Base-by-base conservation (phyloP, 1,140 invertebrate species). In the Drepana arcuata region DNA sequence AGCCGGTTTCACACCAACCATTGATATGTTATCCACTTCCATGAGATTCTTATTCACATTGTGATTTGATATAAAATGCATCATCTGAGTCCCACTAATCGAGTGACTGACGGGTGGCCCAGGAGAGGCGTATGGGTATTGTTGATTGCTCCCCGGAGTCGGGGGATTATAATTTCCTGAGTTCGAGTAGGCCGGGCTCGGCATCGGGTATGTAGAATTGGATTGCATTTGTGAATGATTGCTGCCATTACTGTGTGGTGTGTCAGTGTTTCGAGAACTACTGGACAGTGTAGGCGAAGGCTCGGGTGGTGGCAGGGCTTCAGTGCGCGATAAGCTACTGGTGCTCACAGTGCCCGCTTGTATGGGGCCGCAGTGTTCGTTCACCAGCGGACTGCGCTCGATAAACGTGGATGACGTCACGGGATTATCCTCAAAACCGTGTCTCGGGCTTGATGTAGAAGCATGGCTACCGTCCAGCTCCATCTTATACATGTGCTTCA, bases 301-400 rank as follows among this genome's bases (percentile, higher is more conserved):
- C 45, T 84, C 79, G 6, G 68, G 84, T 2, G 65, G 80, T 29
- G 69, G 67, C 28, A 82, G 48, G 1, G 82, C 86, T 35, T 89
- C 87, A 7, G 87, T 81, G 0, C 88, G 88, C 3, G 89, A 90
- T 9, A 90, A 88, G 49, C 91, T 89, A 66, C 90, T 92, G 1
- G 91, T 92, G 52, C 90, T 91, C 2, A 92, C 88, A 5, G 90
- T 88, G 1, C 89, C 90, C 9, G 90, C 90, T 74, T 92, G 90
- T 41, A 92, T 92, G 0, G 90, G 91, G 0, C 77, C 78, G 43
- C 89, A 83, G 7, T 86, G 85, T 61, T 91, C 85, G 24, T 84
- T 73, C 42, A 83, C 62, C 42, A 82, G 50, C 27, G 78, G 67
- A 50, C 83, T 83, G 50, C 87, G 85, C 21, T 91, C 89, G 1